Conservation (phyloP, 2,797 vertebrate genomes). For the Denticeps clupeoides region DNA sequence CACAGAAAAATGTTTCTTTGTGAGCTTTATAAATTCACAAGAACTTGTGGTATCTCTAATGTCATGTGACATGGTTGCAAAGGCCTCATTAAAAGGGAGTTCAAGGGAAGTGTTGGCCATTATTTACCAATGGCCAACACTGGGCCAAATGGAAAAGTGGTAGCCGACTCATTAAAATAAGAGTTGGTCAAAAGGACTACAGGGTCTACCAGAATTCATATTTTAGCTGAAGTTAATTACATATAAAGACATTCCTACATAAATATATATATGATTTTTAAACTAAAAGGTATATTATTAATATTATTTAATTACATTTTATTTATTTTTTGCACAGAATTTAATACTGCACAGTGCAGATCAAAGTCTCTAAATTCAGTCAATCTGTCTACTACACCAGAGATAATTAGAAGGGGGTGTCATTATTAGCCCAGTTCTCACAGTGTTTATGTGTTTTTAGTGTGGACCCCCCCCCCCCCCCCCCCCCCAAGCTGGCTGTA, state of each 20-base stretch:
- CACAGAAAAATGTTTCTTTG: conserved; percentile 2
- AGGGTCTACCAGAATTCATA: too few relatives aligned
- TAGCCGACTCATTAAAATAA: too few relatives aligned
- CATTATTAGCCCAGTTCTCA: conserved; percentile 31
- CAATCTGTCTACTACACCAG: conserved; percentile 20
- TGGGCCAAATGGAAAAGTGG: conserved; percentile 47
- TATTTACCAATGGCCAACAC: conserved; percentile 6
- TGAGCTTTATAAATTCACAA: background rate
- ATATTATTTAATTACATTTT: too few relatives aligned
- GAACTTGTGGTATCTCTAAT: too few relatives aligned
- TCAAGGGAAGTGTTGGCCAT: background rate
- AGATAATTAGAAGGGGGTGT: conserved; percentile 36
- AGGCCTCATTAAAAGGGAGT: background rate
- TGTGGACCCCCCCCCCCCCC: too few relatives aligned
- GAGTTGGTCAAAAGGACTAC: too few relatives aligned
- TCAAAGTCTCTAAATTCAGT: conserved; percentile 7
- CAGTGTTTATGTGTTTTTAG: conserved; percentile 30
- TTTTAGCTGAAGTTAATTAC: too few relatives aligned
- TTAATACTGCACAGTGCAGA: background rate
- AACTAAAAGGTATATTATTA: too few relatives aligned
- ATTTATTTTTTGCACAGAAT: too few relatives aligned
- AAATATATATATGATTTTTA: too few relatives aligned
- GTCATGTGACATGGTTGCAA: background rate
- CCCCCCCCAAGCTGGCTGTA: too few relatives aligned
- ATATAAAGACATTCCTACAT: too few relatives aligned